Evolutionary conservation across 2,888 invertebrate genomes (phyloP), one percentile per base, ranked within the genome.

Genomic region (Eugnorisma glareosa): DNA sequence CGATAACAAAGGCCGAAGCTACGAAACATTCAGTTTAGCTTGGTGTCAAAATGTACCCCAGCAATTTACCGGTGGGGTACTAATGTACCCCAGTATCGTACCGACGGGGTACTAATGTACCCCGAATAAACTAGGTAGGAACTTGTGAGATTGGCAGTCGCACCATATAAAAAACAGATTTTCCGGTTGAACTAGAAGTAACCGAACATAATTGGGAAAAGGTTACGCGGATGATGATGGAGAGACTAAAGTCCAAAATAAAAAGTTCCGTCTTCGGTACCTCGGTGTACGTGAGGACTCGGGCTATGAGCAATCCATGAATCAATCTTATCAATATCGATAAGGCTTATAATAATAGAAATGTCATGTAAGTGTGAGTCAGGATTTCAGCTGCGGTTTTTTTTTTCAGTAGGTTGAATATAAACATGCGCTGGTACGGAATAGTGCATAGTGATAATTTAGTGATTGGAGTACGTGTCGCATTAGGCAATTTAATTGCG

Each of bases 281-380:
- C n/a, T 28, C 72, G 77, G 82, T 72, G 77, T 72, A 84, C 84
- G 84, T 84, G 85, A 82, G 82, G 31, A n/a, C 18, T 8, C 24
- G 15, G 35, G 43, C 43, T 37, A 59, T 83, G 83, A 80, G 66
- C 76, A 73, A 77, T 63, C 24, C 45, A 8, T 67, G 74, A 83
- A 82, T 66, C 80, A 82, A 70, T 76, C 71, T 83, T 74, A 85
- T 77, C 77, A 64, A 70, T 15, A 57, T 13, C 54, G 86, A 83
- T 85, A 86, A 57, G 67, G 15, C 11, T 69, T n/a, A 24, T 43
- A 66, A 74, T 75, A 77, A 82, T 63, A 77, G 31, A 72, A 85
- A 51, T 73, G 15, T 73, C 76, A 69, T 75, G 76, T 85, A 37
- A 82, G 15, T 51, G 11, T 74, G 80, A 79, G 24, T 78, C 73